Evolutionary conservation across 2,888 invertebrate species (phyloP).

Genomic region (Chrysolina haemoptera): DNA sequence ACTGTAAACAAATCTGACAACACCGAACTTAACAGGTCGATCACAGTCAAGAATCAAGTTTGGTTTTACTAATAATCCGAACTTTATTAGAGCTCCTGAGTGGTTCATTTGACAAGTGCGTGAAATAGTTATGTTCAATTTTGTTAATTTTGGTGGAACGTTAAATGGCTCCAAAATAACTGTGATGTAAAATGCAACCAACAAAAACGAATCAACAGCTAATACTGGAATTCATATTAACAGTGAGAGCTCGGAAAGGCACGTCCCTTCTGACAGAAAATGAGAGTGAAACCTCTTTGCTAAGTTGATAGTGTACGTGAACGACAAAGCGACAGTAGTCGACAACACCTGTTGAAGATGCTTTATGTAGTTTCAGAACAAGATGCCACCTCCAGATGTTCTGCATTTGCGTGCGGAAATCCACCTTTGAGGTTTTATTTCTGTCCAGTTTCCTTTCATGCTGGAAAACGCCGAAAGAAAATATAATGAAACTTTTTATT

Average conservation of each 20-base stretch:
- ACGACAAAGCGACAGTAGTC: slow-evolving; percentile 43
- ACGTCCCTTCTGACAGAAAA: slow-evolving; percentile 26
- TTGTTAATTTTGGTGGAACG: not conserved
- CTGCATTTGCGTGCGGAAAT: slow-evolving; percentile 43
- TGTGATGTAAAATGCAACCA: not conserved
- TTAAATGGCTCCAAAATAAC: not conserved
- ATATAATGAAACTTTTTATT: slow-evolving; percentile 11
- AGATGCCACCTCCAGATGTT: slow-evolving; percentile 43
- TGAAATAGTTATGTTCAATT: not conserved
- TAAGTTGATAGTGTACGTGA: slow-evolving; percentile 38
- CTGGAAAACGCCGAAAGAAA: slow-evolving; percentile 10
- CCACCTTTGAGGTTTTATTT: slow-evolving; percentile 40
- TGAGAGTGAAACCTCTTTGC: slow-evolving; percentile 41
- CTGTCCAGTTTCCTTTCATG: slow-evolving; percentile 28
- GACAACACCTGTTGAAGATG: slow-evolving; percentile 45
- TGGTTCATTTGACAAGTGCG: too few relatives aligned
- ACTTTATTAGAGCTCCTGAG: too few relatives aligned
- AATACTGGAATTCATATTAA: slow-evolving; percentile 9
- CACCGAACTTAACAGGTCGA: too few relatives aligned
- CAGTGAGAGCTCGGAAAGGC: slow-evolving; percentile 9
- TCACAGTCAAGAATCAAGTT: too few relatives aligned
- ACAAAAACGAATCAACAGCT: slow-evolving; percentile 4
- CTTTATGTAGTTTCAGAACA: slow-evolving; percentile 40
- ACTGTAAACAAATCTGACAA: too few relatives aligned
- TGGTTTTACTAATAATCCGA: too few relatives aligned